These are phyloP conservation scores for Ericerus pela DNA, from an alignment of 1,140 invertebrate genomes.

Conservation along the genomic window DNA sequence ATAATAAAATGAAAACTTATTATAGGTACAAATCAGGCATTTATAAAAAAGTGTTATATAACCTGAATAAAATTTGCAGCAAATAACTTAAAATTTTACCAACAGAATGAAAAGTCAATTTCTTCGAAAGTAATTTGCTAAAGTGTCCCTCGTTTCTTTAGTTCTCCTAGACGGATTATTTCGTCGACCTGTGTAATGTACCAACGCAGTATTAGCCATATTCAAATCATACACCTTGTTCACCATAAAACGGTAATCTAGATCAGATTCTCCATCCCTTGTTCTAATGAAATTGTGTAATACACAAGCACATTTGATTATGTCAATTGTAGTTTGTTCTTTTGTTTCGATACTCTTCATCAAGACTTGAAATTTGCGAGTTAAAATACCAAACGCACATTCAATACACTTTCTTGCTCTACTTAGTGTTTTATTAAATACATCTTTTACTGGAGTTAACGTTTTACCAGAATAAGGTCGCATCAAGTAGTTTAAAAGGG, in stretches of 20 bases:
- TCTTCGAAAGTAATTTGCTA: background rate
- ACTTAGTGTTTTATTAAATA: constrained; percentile 30
- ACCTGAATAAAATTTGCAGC: too few species aligned
- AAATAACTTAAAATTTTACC: too few species aligned
- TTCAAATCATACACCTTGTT: background rate
- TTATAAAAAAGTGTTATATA: too few species aligned
- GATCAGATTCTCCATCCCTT: background rate
- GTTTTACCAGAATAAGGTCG: constrained; percentile 24
- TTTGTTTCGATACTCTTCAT: too few species aligned
- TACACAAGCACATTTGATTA: background rate
- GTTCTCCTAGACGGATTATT: background rate
- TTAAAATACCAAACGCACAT: constrained; percentile 31
- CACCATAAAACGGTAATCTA: background rate
- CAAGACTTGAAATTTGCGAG: constrained; percentile 16
- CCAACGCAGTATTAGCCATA: background rate
- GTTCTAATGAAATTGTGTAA: background rate
- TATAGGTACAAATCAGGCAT: too few species aligned
- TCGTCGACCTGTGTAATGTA: background rate
- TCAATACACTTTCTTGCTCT: constrained; percentile 31
- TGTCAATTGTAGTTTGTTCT: background rate
- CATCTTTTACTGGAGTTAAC: constrained; percentile 22
- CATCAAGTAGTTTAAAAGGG: constrained; percentile 25
- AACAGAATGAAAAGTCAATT: too few species aligned
- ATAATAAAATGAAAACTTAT: too few species aligned
- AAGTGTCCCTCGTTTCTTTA: background rate